phyloP scores from a whole-genome alignment of 2,888 invertebrate species.

The Ryuthela nishihirai region DNA sequence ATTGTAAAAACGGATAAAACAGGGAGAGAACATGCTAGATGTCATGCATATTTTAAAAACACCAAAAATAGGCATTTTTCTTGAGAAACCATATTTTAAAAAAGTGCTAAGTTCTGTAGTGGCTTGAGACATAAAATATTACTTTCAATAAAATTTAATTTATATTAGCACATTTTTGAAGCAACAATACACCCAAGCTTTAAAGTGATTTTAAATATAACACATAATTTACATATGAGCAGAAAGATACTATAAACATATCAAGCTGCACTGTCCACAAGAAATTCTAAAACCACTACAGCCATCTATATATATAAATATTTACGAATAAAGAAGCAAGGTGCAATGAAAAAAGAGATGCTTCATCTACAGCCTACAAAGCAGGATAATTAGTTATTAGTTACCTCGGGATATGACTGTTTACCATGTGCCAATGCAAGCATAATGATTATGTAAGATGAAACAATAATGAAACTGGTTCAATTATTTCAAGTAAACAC shows the following conservation, averaged over 20 bases:
- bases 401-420: conserved; percentile 39
- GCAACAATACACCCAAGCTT: conserved; percentile 11
- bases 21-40: conserved; percentile 34
- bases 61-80: conserved; percentile 9
- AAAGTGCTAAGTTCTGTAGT: no score
- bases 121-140: no score
- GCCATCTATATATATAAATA: conserved; percentile 16
- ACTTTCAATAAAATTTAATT: no score
- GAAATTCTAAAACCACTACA: conserved; percentile 5
- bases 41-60: conserved; percentile 29
- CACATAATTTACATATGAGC: no score
- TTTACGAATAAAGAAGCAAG: conserved; percentile 35
- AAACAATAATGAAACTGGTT: conserved; percentile 32
- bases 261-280: conserved; percentile 4
- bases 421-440: conserved; percentile 36
- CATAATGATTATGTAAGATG: conserved; percentile 28
- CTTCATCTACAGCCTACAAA: conserved; percentile 33
- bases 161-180: no score
- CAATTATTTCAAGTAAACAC: conserved; percentile 8
- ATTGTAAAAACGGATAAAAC: conserved; percentile 38
- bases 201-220: conserved; percentile 1
- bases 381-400: conserved; percentile 31
- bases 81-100: no score
- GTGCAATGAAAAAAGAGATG: conserved; percentile 26
- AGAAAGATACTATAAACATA: conserved; percentile 18